These are phyloP conservation scores for Melanotaenia nigrans DNA, from an alignment of 2,797 vertebrate species.

Conservation along the genomic window DNA sequence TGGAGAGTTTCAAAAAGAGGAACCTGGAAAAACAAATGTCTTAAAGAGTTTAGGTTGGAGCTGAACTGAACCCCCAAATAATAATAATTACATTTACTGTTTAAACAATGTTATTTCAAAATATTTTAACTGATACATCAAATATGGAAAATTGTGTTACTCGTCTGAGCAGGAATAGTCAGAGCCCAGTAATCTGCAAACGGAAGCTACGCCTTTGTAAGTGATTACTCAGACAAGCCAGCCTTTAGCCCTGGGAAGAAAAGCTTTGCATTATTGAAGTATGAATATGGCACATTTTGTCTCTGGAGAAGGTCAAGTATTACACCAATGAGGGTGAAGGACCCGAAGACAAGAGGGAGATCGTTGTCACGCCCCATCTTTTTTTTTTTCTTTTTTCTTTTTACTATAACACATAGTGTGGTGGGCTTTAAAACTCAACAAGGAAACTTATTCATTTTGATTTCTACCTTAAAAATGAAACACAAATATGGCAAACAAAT, in stretches of 20 bases:
- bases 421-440: neutral
- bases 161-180: constrained; percentile 32
- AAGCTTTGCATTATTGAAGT: constrained; percentile 61
- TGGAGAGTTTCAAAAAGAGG: constrained; percentile 30
- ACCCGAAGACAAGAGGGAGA: constrained; percentile 34
- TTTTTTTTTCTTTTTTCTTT: constrained; percentile 35
- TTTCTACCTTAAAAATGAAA: constrained; percentile 5
- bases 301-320: constrained; percentile 50
- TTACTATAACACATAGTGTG: constrained; percentile 15
- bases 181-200: constrained; percentile 22
- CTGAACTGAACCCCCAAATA: neutral
- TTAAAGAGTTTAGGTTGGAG: constrained; percentile 10
- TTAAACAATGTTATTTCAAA: neutral
- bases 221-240: constrained; percentile 50
- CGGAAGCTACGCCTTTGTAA: constrained; percentile 42
- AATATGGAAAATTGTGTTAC: neutral
- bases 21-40: neutral
- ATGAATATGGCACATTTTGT: constrained; percentile 64
- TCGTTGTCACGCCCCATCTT: constrained; percentile 39
- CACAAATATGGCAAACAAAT: neutral
- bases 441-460: neutral
- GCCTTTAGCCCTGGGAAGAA: constrained; percentile 30
- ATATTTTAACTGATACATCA: constrained; percentile 15
- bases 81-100: neutral
- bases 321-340: constrained; percentile 33